Percentiles rank a stretch among this genome's conserved stretches.
These are phyloP conservation scores for Creontiades dilutus DNA, from an alignment of 2,888 invertebrate species.

Conservation along the genomic window DNA sequence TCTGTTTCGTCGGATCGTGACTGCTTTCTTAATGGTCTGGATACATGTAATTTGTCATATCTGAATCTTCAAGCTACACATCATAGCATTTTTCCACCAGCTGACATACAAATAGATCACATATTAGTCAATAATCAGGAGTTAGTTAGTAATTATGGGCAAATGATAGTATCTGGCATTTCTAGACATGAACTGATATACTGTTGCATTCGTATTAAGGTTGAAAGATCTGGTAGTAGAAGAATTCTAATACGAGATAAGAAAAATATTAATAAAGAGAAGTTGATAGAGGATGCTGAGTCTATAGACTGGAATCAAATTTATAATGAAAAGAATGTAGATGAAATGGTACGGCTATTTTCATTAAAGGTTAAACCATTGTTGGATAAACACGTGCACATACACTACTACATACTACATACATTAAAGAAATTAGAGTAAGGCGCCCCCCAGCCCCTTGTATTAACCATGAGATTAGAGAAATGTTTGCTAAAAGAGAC, in stretches of 20 bases:
- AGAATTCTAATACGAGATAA: not conserved
- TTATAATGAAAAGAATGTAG: not conserved
- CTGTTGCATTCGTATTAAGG: too few relatives aligned
- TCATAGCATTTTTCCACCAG: not conserved
- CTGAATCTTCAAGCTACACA: not conserved
- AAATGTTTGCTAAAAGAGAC: not conserved
- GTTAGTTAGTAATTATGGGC: not conserved
- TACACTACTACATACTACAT: too few relatives aligned
- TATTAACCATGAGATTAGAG: not conserved
- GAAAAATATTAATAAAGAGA: not conserved
- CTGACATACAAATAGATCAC: not conserved
- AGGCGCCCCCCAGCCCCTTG: not conserved
- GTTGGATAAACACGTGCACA: constrained; percentile 34
- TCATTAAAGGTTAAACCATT: not conserved
- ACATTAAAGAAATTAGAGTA: not conserved
- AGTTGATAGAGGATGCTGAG: not conserved
- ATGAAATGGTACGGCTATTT: not conserved
- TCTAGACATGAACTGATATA: constrained; percentile 5
- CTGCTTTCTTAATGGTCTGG: not conserved
- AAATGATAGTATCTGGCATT: constrained; percentile 5
- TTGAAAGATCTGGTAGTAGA: too few relatives aligned
- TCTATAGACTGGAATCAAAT: not conserved
- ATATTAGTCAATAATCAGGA: not conserved
- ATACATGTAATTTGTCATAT: not conserved
- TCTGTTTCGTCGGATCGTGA: not conserved